Percentiles rank a stretch among this genome's conserved stretches.
These are phyloP conservation scores for Astropecten irregularis DNA, from an alignment of 53 echinoderm and acorn worm genomes.

Conservation along the genomic window DNA sequence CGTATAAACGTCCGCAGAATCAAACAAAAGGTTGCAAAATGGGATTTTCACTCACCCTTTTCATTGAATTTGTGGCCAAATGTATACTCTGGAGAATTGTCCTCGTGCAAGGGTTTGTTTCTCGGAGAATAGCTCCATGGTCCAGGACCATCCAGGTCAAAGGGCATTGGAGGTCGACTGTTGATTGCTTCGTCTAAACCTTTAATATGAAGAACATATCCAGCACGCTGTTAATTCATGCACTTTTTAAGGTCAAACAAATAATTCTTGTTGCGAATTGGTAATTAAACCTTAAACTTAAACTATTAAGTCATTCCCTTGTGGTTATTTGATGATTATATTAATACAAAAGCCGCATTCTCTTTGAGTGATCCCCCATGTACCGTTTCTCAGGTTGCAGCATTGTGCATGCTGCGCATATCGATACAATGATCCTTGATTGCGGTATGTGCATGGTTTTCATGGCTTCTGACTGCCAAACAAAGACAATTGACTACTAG, in stretches of 20 bases:
- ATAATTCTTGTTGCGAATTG: neutral
- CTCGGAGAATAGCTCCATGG: conserved; percentile 84
- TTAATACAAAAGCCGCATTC: no score
- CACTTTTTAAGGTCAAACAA: neutral
- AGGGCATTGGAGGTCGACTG: conserved; percentile 93
- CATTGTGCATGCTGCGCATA: no score
- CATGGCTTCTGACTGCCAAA: no score
- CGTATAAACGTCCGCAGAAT: no score
- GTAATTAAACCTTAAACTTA: no score
- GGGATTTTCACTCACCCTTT: conserved; percentile 60
- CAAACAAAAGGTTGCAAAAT: neutral
- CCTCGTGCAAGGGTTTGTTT: conserved; percentile 88
- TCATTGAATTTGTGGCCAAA: conserved; percentile 83
- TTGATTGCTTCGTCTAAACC: conserved; percentile 85
- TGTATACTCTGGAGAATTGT: conserved; percentile 86
- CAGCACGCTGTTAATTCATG: neutral
- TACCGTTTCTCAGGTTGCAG: no score
- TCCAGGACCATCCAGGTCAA: conserved; percentile 92
- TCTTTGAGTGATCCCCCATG: no score
- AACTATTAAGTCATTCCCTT: no score
- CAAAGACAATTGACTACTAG: no score
- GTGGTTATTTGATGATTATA: no score
- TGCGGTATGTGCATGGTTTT: no score
- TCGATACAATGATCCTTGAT: no score
- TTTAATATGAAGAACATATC: conserved; percentile 9